Conservation (phyloP, 53 echinoderm and acorn worm species). For the Paracentrotus lividus region DNA sequence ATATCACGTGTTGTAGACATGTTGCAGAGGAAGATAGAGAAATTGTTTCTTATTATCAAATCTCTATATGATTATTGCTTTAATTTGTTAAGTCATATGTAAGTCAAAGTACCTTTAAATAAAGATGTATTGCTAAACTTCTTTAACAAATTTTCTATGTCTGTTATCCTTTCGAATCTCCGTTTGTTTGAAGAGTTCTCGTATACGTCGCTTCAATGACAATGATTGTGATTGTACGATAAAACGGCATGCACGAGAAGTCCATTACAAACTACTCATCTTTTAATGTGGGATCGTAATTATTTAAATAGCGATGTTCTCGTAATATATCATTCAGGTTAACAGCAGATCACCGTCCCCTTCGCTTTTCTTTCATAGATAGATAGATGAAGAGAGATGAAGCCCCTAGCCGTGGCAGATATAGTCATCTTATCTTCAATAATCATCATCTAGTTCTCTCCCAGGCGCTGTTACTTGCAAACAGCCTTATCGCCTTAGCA, state of each 20-base stretch:
- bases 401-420: not conserved
- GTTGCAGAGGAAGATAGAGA: too few relatives aligned
- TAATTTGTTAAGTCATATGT: too few relatives aligned
- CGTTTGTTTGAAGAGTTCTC: not conserved
- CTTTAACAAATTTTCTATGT: too few relatives aligned
- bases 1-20: too few relatives aligned
- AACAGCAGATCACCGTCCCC: not conserved
- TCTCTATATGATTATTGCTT: too few relatives aligned
- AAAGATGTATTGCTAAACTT: too few relatives aligned
- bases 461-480: constrained; percentile 34
- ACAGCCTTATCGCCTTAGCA: constrained; percentile 22
- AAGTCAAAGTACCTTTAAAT: too few relatives aligned
- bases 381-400: not conserved
- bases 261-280: not conserved
- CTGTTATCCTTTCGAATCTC: not conserved
- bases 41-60: too few relatives aligned
- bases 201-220: not conserved
- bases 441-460: constrained; percentile 46
- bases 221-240: not conserved
- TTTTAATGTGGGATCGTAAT: not conserved
- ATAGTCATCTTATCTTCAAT: constrained; percentile 20
- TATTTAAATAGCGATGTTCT: not conserved
- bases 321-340: not conserved
- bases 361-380: not conserved
- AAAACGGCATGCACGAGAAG: not conserved